Evolutionary conservation across 2,888 invertebrate species (phyloP).

Genomic region (Aricia artaxerxes): DNA sequence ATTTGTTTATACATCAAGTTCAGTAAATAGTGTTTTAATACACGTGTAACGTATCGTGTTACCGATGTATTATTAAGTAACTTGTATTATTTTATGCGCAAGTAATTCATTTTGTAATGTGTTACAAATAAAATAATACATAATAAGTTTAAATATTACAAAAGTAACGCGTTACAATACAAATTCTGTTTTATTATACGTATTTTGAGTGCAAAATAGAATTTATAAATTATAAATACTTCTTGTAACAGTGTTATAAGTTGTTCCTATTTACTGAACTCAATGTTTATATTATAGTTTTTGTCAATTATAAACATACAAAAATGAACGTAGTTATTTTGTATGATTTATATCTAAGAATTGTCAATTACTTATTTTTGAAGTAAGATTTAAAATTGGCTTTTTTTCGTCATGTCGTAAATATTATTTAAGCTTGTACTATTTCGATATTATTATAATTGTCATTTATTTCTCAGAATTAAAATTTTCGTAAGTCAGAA

Average conservation of each 20-base stretch:
- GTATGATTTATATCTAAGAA: conserved; percentile 77
- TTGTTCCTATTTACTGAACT: conserved; percentile 17
- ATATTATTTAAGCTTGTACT: conserved; percentile 17
- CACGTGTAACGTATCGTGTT: not conserved
- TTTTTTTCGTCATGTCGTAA: not conserved
- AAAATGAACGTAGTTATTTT: conserved; percentile 70
- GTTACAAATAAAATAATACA: not conserved
- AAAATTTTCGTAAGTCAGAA: conserved; percentile 9
- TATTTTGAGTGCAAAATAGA: not conserved
- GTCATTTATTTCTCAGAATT: not conserved
- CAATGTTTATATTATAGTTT: conserved; percentile 53
- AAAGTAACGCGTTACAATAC: not conserved
- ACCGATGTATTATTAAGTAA: not conserved
- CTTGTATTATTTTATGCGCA: not conserved
- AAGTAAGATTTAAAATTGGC: conserved; percentile 50
- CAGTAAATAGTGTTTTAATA: conserved; percentile 18
- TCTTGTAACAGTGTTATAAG: not conserved
- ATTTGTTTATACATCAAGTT: conserved; percentile 24
- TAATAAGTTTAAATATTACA: not conserved
- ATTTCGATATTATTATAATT: conserved; percentile 9
- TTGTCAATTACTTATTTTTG: conserved; percentile 76
- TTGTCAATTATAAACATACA: conserved; percentile 78
- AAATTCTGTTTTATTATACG: not conserved
- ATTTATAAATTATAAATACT: not conserved
- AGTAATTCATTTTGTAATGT: not conserved